A percentile compares a stretch with the other conserved stretches of the same genome.
These are phyloP conservation scores for Leptopilina clavipes DNA, from an alignment of 1,140 invertebrate species.

Conservation along the genomic window DNA sequence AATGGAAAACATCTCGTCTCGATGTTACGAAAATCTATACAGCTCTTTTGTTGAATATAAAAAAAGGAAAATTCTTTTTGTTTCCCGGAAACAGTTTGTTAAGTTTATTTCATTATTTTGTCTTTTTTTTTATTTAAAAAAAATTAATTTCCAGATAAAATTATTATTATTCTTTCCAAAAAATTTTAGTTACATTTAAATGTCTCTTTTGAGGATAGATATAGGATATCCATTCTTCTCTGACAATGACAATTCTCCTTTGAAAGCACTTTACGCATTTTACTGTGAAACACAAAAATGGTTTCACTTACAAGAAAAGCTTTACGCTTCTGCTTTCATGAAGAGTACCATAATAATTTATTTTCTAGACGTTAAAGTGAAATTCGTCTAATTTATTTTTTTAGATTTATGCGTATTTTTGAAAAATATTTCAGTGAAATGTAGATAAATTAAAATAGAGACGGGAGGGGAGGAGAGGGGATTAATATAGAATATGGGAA, in stretches of 20 bases:
- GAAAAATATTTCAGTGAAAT: no score
- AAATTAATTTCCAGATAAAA: not conserved
- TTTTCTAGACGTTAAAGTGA: not conserved
- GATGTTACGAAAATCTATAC: not conserved
- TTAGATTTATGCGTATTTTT: no score
- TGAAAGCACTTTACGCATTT: slow-evolving; percentile 35
- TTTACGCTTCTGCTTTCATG: not conserved
- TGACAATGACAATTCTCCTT: slow-evolving; percentile 39
- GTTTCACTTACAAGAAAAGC: slow-evolving; percentile 26
- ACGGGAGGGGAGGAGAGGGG: no score
- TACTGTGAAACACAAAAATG: slow-evolving; percentile 3
- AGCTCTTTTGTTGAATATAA: not conserved
- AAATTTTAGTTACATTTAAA: not conserved
- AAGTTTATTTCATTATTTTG: not conserved
- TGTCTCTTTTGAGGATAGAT: not conserved
- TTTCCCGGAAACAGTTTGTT: not conserved
- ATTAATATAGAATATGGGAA: no score
- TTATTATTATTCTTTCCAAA: not conserved
- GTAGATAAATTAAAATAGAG: no score
- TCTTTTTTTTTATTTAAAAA: no score
- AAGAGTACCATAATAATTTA: not conserved
- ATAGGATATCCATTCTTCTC: not conserved
- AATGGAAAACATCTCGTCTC: slow-evolving; percentile 26
- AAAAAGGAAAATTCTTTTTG: not conserved
- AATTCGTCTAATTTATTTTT: no score